These are phyloP conservation scores for Clistopyga incitator DNA, from an alignment of 2,888 invertebrate species.

Conservation along the genomic window DNA sequence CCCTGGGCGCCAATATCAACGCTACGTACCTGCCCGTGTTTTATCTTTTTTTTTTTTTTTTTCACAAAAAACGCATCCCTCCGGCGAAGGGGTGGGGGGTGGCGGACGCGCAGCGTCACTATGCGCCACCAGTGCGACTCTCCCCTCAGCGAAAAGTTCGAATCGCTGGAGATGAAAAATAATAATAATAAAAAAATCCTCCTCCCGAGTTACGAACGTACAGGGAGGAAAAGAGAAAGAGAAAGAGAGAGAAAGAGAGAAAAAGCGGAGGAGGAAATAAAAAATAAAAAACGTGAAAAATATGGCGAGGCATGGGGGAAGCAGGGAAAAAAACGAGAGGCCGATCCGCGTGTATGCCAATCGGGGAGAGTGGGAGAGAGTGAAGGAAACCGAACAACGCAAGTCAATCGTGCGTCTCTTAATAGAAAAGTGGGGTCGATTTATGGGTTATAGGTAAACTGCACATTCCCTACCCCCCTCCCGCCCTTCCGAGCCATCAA, in stretches of 20 bases:
- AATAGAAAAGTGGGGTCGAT: slow-evolving; percentile 84
- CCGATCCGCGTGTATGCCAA: slow-evolving; percentile 50
- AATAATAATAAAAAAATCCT: slow-evolving; percentile 40
- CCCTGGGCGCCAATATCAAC: slow-evolving; percentile 41
- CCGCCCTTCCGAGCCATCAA: slow-evolving; percentile 74
- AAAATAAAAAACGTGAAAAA: slow-evolving; percentile 48
- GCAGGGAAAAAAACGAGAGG: slow-evolving; percentile 39
- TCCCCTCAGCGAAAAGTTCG: slow-evolving; percentile 55
- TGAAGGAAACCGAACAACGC: slow-evolving; percentile 81
- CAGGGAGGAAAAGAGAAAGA: slow-evolving; percentile 32
- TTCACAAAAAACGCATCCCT: slow-evolving; percentile 59
- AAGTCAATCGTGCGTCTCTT: slow-evolving; percentile 84
- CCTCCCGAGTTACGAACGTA: slow-evolving; percentile 23
- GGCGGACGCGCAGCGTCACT: slow-evolving; percentile 51
- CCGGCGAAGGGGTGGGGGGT: slow-evolving; percentile 30
- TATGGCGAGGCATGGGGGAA: slow-evolving; percentile 36
- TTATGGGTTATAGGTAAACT: slow-evolving; percentile 84
- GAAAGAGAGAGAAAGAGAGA: too few relatives aligned
- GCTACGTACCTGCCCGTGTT: slow-evolving; percentile 74
- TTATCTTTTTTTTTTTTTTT: slow-evolving; percentile 70
- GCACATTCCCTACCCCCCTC: slow-evolving; percentile 74
- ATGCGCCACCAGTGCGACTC: slow-evolving; percentile 48
- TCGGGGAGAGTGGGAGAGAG: slow-evolving; percentile 56
- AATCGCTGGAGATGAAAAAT: slow-evolving; percentile 57
- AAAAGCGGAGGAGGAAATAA: slow-evolving; percentile 51